These are phyloP conservation scores for Tupaia chinensis DNA, from an alignment of 2,113 vertebrate genomes.

Conservation along the genomic window DNA sequence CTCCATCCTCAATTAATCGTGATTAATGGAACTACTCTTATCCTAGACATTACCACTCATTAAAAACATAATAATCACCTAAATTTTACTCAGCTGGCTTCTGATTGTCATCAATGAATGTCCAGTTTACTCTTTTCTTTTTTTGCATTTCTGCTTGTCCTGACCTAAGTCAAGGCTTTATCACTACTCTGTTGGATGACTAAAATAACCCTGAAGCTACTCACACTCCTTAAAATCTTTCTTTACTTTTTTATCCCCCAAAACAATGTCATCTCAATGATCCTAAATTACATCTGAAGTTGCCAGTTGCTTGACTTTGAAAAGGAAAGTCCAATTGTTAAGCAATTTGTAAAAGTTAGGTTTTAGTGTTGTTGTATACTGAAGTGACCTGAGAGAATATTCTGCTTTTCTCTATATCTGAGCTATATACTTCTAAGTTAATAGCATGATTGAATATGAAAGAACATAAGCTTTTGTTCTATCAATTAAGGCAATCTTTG, in stretches of 20 bases:
- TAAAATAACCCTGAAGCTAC: neutral
- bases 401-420: neutral
- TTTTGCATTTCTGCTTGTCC: neutral
- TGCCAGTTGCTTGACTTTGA: neutral
- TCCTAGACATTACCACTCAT: neutral
- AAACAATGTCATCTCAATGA: neutral
- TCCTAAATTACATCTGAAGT: neutral
- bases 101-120: neutral
- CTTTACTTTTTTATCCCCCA: neutral
- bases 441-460: neutral
- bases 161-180: neutral
- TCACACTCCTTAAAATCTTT: neutral
- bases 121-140: accelerated
- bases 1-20: neutral
- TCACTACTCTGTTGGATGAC: neutral
- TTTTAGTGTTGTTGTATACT: neutral
- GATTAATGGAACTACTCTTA: neutral
- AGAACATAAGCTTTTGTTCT: neutral
- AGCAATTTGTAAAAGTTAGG: neutral
- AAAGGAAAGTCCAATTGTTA: neutral
- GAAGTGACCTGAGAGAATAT: neutral
- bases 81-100: neutral
- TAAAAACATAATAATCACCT: neutral
- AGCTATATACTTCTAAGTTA: neutral
- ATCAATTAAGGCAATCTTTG: neutral